A percentile compares a stretch with the other conserved stretches of the same genome.
Evolutionary conservation across 2,113 vertebrate species (phyloP).

Genomic region (Raphicerus campestris): DNA sequence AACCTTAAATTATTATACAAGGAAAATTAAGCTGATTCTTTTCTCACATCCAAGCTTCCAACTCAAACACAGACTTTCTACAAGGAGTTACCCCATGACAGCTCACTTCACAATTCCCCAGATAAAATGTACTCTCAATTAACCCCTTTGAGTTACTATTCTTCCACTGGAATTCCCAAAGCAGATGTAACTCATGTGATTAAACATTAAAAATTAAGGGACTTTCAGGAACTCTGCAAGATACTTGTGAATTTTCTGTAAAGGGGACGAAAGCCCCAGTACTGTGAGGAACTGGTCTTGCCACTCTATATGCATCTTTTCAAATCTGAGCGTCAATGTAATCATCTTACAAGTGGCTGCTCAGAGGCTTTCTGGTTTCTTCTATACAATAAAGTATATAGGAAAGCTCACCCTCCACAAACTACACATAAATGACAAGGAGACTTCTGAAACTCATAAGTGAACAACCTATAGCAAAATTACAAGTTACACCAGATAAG

Average conservation of each 20-base stretch:
- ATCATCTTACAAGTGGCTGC: not conserved
- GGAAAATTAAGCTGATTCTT: slow-evolving; percentile 11
- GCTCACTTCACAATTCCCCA: not conserved
- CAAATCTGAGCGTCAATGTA: not conserved
- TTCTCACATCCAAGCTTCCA: not conserved
- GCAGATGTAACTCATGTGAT: not conserved
- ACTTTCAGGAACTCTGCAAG: not conserved
- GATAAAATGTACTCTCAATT: not conserved
- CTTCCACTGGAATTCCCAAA: not conserved
- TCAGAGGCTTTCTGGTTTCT: not conserved
- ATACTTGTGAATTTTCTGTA: not conserved
- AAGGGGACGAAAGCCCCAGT: not conserved
- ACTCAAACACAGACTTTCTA: not conserved
- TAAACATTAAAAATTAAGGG: not conserved
- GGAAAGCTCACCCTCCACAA: not conserved
- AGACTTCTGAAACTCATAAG: not conserved
- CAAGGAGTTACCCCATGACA: not conserved
- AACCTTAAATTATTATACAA: not conserved
- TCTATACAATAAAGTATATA: not conserved
- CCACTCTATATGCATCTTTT: not conserved
- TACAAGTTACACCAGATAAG: not conserved
- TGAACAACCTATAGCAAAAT: not conserved
- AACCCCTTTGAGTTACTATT: not conserved
- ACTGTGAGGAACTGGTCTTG: fast-evolving
- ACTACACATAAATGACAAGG: not conserved